Conservation (phyloP, 2,797 vertebrate genomes). For the Fringilla coelebs region DNA sequence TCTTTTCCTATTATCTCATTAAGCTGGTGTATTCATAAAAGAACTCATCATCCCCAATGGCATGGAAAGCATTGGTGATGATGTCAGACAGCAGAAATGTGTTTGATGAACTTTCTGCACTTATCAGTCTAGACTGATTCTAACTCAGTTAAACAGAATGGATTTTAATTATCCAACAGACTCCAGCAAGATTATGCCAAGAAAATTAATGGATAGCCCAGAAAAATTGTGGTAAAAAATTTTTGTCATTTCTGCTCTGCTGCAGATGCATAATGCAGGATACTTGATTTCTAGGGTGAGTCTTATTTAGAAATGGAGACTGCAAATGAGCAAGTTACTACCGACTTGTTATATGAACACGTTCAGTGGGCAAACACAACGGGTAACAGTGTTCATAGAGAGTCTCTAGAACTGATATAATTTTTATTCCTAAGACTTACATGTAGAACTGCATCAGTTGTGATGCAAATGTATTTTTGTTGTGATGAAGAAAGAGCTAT, state of each 20-base stretch:
- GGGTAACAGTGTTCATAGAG: background rate
- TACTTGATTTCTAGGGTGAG: background rate
- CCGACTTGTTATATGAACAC: background rate
- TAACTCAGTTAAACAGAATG: conserved; percentile 31
- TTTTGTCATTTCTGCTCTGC: background rate
- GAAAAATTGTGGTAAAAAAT: background rate
- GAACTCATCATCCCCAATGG: background rate
- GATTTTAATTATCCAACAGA: background rate
- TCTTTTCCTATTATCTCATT: background rate
- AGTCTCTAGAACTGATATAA: background rate
- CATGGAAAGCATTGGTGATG: background rate
- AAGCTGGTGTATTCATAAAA: background rate
- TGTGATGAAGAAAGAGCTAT: background rate
- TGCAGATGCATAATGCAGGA: background rate
- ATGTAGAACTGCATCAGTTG: background rate
- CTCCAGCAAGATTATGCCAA: background rate
- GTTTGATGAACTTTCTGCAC: background rate
- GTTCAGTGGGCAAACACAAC: background rate
- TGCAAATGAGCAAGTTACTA: background rate
- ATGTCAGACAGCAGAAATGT: background rate
- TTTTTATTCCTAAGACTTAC: background rate
- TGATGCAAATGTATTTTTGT: background rate
- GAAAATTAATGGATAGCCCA: background rate
- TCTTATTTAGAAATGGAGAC: background rate
- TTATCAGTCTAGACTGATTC: background rate